These are phyloP conservation scores for Psittacula echo DNA, from an alignment of 2,797 vertebrate species.

Conservation along the genomic window DNA sequence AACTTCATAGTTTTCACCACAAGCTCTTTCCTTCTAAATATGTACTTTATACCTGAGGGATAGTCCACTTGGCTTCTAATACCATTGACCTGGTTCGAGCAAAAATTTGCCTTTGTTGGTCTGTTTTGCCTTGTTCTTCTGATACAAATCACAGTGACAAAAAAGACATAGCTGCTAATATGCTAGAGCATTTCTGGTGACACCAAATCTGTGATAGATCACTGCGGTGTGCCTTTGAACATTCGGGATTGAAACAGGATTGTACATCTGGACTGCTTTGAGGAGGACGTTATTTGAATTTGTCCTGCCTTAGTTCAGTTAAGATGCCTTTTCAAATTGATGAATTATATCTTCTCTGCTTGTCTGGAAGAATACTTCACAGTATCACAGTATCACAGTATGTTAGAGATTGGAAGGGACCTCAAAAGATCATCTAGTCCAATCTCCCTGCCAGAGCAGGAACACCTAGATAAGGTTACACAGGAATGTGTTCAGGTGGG, in stretches of 20 bases:
- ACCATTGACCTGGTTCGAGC: not conserved
- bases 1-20: not conserved
- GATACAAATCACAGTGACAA: not conserved
- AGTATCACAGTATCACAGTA: too few species aligned
- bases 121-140: not conserved
- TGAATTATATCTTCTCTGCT: not conserved
- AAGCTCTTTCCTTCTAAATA: not conserved
- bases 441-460: too few species aligned
- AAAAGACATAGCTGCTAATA: not conserved
- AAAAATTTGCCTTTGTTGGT: not conserved
- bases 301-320: not conserved
- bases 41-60: not conserved
- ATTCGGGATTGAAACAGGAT: not conserved
- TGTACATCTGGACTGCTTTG: not conserved
- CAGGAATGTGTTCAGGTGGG: too few species aligned
- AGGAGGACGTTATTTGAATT: not conserved
- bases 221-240: not conserved
- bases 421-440: too few species aligned
- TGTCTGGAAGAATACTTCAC: not conserved
- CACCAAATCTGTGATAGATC: accelerated
- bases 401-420: too few species aligned
- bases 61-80: not conserved
- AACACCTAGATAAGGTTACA: too few species aligned
- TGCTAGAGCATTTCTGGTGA: not conserved
- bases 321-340: not conserved